Conservation (phyloP, 2,113 vertebrate species). For the Bubalus kerabau region DNA sequence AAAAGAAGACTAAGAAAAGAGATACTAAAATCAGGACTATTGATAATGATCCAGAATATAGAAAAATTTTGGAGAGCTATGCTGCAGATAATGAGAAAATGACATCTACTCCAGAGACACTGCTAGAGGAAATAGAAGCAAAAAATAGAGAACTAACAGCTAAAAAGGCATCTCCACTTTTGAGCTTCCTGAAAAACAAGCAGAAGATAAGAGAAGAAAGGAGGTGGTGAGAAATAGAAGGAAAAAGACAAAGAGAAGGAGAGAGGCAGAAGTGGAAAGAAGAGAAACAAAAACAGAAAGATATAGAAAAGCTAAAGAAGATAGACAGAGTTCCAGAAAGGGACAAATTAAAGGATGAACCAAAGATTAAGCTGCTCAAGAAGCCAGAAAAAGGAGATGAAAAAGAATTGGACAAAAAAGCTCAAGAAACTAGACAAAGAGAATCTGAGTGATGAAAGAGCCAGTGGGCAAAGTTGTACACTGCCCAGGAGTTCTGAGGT, state of each 20-base stretch:
- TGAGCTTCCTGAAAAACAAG: slow-evolving; percentile 98
- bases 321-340: slow-evolving; percentile 87
- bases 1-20: slow-evolving; percentile 96
- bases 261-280: slow-evolving; percentile 98
- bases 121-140: slow-evolving; percentile 97
- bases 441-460: slow-evolving; percentile 88
- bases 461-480: slow-evolving; percentile 74
- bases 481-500: slow-evolving; percentile 86
- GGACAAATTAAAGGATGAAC: slow-evolving; percentile 92
- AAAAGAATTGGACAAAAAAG: slow-evolving; percentile 88
- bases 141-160: slow-evolving; percentile 97
- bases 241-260: slow-evolving; percentile 94
- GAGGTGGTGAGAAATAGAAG: slow-evolving; percentile 92
- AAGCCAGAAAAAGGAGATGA: slow-evolving; percentile 93
- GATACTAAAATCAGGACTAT: slow-evolving; percentile 96
- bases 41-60: slow-evolving; percentile 95
- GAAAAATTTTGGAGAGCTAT: slow-evolving; percentile 94
- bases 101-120: slow-evolving; percentile 93
- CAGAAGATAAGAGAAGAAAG: slow-evolving; percentile 96
- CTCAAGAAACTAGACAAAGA: slow-evolving; percentile 91
- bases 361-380: slow-evolving; percentile 98
- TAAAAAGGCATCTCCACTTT: slow-evolving; percentile 95
- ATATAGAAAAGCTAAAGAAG: slow-evolving; percentile 93
- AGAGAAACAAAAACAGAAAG: slow-evolving; percentile 94
- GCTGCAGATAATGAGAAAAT: slow-evolving; percentile 94